phyloP scores from a whole-genome alignment of 2,113 vertebrate genomes.

The Dicrurus megarhynchus region DNA sequence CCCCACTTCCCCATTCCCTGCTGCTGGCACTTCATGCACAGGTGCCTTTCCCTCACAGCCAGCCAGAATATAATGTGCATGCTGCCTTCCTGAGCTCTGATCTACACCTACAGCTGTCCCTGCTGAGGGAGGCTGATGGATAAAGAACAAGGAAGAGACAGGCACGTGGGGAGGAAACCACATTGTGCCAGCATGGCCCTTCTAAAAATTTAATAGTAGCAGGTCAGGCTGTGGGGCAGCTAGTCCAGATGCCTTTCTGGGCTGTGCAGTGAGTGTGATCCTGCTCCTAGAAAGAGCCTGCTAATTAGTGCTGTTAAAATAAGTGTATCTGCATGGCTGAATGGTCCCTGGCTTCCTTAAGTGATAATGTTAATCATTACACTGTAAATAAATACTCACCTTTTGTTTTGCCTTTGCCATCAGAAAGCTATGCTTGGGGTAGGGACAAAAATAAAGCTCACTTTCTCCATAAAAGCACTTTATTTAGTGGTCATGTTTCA shows the following conservation, averaged over 20 bases:
- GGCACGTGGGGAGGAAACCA: background rate
- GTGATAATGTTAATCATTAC: background rate
- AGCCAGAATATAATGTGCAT: rapidly evolving
- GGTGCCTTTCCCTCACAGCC: background rate
- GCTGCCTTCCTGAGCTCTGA: background rate
- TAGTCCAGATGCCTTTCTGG: background rate
- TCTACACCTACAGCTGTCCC: background rate
- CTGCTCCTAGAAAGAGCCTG: background rate
- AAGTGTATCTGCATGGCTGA: slow-evolving; percentile 3
- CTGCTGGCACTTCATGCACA: background rate
- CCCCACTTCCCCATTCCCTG: background rate
- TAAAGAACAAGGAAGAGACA: background rate
- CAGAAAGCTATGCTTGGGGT: background rate
- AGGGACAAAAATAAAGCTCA: slow-evolving; percentile 35
- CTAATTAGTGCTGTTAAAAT: background rate
- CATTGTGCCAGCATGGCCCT: background rate
- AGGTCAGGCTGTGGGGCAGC: background rate
- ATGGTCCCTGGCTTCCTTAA: background rate
- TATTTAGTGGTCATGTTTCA: slow-evolving; percentile 71
- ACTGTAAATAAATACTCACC: background rate
- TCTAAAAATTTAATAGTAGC: background rate
- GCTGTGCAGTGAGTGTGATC: background rate
- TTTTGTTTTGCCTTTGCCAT: background rate
- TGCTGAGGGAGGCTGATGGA: background rate
- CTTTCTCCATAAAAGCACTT: slow-evolving; percentile 71